phyloP scores from a whole-genome alignment of 2,888 invertebrate genomes.

The Andrena chrysosceles region DNA sequence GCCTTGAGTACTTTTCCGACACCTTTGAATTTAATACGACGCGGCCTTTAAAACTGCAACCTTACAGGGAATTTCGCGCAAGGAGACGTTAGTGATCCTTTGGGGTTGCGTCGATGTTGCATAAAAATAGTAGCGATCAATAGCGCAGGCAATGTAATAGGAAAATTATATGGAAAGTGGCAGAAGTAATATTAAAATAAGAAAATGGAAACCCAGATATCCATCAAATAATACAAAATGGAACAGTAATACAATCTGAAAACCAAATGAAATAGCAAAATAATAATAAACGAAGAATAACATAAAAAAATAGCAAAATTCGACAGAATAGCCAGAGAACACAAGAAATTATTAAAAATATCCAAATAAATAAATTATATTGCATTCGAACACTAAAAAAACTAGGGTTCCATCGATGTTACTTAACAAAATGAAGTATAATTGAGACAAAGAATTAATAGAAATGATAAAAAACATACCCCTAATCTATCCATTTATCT shows the following conservation, averaged over 20 bases:
- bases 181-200: constrained; percentile 21
- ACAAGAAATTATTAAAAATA: neutral
- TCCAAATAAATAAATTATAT: neutral
- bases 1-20: constrained; percentile 39
- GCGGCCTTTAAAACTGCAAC: constrained; percentile 16
- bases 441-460: neutral
- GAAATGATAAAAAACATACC: neutral
- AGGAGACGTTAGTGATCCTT: constrained; percentile 19
- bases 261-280: neutral
- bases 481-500: neutral
- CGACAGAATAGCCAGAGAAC: neutral
- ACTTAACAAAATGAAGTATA: too few relatives aligned
- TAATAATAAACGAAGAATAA: neutral
- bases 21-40: constrained; percentile 23
- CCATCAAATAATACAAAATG: too few relatives aligned
- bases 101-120: constrained; percentile 21
- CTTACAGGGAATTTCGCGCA: constrained; percentile 36
- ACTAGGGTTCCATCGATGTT: neutral
- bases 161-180: constrained; percentile 24
- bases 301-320: neutral
- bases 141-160: constrained; percentile 37
- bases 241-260: neutral
- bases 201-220: neutral
- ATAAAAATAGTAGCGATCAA: constrained; percentile 54
- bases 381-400: neutral